These are phyloP conservation scores for Sipha flava DNA, from an alignment of 1,140 invertebrate genomes.

Conservation along the genomic window DNA sequence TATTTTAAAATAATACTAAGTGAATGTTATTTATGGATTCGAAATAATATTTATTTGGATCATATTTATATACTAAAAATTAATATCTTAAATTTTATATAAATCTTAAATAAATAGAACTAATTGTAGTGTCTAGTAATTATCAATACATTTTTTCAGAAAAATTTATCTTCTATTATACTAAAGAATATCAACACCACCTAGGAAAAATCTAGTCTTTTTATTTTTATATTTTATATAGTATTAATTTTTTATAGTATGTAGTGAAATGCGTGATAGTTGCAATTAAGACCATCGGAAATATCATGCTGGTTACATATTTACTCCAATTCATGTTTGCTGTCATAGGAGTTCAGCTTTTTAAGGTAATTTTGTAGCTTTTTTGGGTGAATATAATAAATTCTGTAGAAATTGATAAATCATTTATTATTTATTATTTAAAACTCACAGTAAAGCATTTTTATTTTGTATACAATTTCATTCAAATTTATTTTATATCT, in stretches of 20 bases:
- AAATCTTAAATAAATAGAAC: too few species aligned
- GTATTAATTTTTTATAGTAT: constrained; percentile 59
- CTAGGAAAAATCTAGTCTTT: not conserved
- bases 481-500: not conserved
- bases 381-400: not conserved
- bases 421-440: not conserved
- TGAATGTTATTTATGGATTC: too few species aligned
- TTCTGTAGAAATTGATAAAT: not conserved
- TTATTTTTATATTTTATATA: constrained; percentile 18
- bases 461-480: constrained; percentile 5
- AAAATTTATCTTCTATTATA: too few species aligned
- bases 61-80: too few species aligned
- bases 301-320: constrained; percentile 98
- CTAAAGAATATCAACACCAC: not conserved
- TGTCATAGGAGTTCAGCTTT: constrained; percentile 99
- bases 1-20: too few species aligned
- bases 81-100: too few species aligned
- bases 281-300: constrained; percentile 97
- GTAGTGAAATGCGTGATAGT: constrained; percentile 99
- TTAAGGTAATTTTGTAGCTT: constrained; percentile 69
- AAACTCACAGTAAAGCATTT: not conserved
- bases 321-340: constrained; percentile 99
- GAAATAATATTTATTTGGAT: too few species aligned
- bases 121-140: too few species aligned
- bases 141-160: too few species aligned